Percentiles rank a stretch among this genome's conserved stretches.
These are phyloP conservation scores for Mungos mungo DNA, from an alignment of 2,113 vertebrate genomes.

Conservation along the genomic window DNA sequence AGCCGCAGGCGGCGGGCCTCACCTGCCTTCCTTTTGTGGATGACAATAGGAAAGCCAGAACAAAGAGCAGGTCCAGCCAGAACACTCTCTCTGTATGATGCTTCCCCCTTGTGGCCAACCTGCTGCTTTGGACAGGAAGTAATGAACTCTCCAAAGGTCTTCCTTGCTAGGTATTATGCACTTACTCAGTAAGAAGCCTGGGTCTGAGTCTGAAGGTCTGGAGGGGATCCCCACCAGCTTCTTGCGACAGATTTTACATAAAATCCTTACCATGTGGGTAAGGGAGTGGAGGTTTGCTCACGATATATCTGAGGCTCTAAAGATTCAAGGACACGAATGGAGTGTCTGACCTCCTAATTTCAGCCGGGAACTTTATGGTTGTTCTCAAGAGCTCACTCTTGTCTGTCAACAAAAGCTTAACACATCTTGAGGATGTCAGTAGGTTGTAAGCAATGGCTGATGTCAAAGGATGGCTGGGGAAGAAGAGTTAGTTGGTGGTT, in stretches of 20 bases:
- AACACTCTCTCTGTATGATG: slow-evolving; percentile 78
- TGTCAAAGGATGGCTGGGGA: background rate
- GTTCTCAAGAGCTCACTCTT: background rate
- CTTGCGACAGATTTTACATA: background rate
- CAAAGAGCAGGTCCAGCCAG: slow-evolving; percentile 71
- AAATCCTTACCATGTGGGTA: background rate
- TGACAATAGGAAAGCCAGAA: slow-evolving; percentile 55
- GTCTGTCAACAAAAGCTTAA: background rate
- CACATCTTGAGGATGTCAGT: background rate
- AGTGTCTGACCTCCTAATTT: background rate
- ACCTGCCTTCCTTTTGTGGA: background rate
- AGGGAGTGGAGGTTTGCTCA: background rate
- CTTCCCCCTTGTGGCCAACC: slow-evolving; percentile 86
- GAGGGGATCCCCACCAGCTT: background rate
- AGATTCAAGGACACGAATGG: background rate
- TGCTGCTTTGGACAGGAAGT: background rate
- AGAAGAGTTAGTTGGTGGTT: background rate
- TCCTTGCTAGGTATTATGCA: background rate
- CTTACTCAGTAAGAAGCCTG: background rate
- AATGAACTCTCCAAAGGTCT: background rate
- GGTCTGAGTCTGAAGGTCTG: background rate
- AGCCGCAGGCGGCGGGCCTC: background rate
- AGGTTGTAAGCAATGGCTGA: background rate
- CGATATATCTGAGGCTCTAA: background rate
- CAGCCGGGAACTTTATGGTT: background rate